These are phyloP conservation scores for Psylliodes chrysocephalus DNA, from an alignment of 2,888 invertebrate species.

Conservation along the genomic window DNA sequence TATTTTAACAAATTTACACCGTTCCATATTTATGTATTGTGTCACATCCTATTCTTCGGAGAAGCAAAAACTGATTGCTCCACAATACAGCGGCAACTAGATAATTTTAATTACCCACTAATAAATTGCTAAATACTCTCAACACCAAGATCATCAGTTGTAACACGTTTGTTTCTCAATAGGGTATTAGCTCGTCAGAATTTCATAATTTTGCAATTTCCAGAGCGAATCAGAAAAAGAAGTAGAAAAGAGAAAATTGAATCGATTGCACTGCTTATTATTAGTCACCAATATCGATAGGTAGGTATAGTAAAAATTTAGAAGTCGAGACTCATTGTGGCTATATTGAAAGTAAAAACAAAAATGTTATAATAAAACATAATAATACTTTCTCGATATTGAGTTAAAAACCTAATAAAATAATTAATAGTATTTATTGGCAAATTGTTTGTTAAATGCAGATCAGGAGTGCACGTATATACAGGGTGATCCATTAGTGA, in stretches of 20 bases:
- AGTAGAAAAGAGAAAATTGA: constrained; percentile 15
- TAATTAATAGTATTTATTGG: too few species aligned
- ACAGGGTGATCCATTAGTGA: too few species aligned
- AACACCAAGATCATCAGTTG: background rate
- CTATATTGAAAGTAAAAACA: too few species aligned
- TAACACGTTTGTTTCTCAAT: constrained; percentile 7
- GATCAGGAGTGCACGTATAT: too few species aligned
- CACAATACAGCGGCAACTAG: background rate
- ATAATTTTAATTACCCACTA: constrained; percentile 7
- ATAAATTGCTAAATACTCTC: constrained; percentile 7
- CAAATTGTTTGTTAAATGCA: too few species aligned
- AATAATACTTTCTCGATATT: too few species aligned
- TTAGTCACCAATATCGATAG: background rate
- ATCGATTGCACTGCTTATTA: background rate
- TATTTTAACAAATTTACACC: too few species aligned
- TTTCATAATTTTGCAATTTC: constrained; percentile 20
- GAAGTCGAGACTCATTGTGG: background rate
- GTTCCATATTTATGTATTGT: background rate
- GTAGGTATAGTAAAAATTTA: too few species aligned
- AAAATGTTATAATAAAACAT: too few species aligned
- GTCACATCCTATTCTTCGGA: background rate
- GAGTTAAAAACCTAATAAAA: too few species aligned
- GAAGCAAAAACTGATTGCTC: background rate
- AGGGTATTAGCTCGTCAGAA: background rate
- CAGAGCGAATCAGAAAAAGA: constrained; percentile 20